phyloP scores from a whole-genome alignment of 1,140 invertebrate species.

The Heliothis subflexa region DNA sequence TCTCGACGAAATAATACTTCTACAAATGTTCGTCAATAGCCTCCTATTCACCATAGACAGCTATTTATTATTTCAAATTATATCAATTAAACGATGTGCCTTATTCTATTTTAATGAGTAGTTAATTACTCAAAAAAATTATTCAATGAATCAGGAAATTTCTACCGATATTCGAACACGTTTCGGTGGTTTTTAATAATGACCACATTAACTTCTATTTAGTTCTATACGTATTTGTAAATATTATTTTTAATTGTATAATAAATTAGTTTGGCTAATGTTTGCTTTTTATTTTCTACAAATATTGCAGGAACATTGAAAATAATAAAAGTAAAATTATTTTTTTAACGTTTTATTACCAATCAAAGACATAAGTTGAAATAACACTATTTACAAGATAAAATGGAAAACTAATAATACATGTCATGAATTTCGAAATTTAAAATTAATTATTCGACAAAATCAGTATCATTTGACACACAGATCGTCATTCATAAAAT shows the following conservation, averaged over 20 bases:
- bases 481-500: slow-evolving; percentile 18
- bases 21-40: slow-evolving; percentile 10
- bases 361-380: slow-evolving; percentile 37
- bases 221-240: slow-evolving; percentile 53
- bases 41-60: slow-evolving; percentile 41
- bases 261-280: slow-evolving; percentile 52
- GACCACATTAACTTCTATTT: background rate
- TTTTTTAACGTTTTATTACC: slow-evolving; percentile 39
- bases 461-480: slow-evolving; percentile 26
- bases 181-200: slow-evolving; percentile 17
- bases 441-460: slow-evolving; percentile 33
- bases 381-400: slow-evolving; percentile 45
- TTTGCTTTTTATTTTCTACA: slow-evolving; percentile 40
- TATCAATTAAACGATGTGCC: slow-evolving; percentile 29
- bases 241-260: slow-evolving; percentile 64
- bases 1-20: slow-evolving; percentile 54
- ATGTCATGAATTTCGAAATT: slow-evolving; percentile 38
- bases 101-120: slow-evolving; percentile 24
- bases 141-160: background rate
- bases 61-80: slow-evolving; percentile 33
- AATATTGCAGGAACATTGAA: background rate
- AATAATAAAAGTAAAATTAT: slow-evolving; percentile 27
- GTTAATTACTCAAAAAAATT: background rate
- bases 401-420: slow-evolving; percentile 38
- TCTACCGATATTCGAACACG: background rate